Base-by-base conservation (phyloP, 1,140 invertebrate species). In the Drosophila miranda region DNA sequence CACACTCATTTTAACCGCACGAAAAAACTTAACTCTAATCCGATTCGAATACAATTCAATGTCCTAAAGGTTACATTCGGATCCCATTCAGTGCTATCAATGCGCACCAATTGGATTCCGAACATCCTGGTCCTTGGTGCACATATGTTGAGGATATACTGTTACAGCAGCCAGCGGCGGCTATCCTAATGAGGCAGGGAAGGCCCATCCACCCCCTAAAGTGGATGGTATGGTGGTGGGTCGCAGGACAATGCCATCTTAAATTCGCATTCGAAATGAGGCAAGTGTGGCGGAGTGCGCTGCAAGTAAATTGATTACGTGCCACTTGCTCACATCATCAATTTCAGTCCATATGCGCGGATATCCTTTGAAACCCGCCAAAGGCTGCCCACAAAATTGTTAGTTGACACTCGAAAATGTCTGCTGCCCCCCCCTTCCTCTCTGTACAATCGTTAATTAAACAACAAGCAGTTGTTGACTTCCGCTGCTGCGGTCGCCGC, bases 241-340 rank as follows among this genome's bases (percentile, higher is more conserved):
- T 38, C 34, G 3, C 11, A 38, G 66, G 75, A 86, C 81, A 86
- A 86, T 87, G 56, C 61, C 78, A 78, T 71, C 81, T 86, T 86
- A 87, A 86, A 87, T 86, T 86, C 78, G 74, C 82, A 82, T 86
- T 82, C 51, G 74, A 82, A 87, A 75, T 75, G 78, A 87, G 66
- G 70, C 61, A 57, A 46, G 50, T 52, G 50, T 52, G 50, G 50
- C 50, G 45, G 49, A 49, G 46, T n/a, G 43, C 49, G 23, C 67
- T 71, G 82, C 34, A 38, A 38, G 55, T 81, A 87, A 86, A 86
- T 86, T 86, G 82, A 86, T 86, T 86, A 87, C 78, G 82, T 78
- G 78, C 60, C 78, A 82, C 74, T 78, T 78, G 74, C 81, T 84
- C 75, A 75, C 81, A 81, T 86, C 81, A 86, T 84, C 81, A 84